A percentile compares a stretch with the other conserved stretches of the same genome.
These are phyloP conservation scores for Tyria jacobaeae DNA, from an alignment of 2,888 invertebrate genomes.

Conservation along the genomic window DNA sequence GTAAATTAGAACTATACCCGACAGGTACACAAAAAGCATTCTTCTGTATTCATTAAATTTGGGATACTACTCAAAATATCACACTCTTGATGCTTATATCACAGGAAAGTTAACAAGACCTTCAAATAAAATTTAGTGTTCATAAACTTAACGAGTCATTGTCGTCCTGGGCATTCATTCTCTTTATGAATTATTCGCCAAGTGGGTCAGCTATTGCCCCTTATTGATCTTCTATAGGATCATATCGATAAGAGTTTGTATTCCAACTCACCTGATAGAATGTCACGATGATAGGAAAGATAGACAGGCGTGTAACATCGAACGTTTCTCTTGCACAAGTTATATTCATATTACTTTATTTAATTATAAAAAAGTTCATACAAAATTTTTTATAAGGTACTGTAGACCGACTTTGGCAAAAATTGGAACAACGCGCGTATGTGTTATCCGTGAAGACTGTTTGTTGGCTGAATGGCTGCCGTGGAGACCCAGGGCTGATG, in stretches of 20 bases:
- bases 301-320: no score
- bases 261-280: no score
- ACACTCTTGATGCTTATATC: neutral
- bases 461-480: slow-evolving; percentile 86
- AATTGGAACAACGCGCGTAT: slow-evolving; percentile 77
- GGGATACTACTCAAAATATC: no score
- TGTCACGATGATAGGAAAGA: no score
- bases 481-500: slow-evolving; percentile 85
- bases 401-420: slow-evolving; percentile 65
- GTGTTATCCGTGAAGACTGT: slow-evolving; percentile 85
- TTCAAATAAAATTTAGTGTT: slow-evolving; percentile 34
- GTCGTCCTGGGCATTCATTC: slow-evolving; percentile 54
- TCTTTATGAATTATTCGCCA: slow-evolving; percentile 51
- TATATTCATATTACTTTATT: no score
- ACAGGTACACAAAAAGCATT: no score
- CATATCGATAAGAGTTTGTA: no score
- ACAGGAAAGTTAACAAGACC: neutral
- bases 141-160: slow-evolving; percentile 30
- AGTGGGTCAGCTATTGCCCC: slow-evolving; percentile 59
- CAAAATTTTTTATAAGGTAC: slow-evolving; percentile 57
- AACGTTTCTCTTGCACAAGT: no score
- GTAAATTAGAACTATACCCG: no score
- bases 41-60: no score
- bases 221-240: no score
- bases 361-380: neutral